A percentile compares a stretch with the other conserved stretches of the same genome.
Conservation (phyloP, 1,140 invertebrate genomes). For the Papilio polytes region DNA sequence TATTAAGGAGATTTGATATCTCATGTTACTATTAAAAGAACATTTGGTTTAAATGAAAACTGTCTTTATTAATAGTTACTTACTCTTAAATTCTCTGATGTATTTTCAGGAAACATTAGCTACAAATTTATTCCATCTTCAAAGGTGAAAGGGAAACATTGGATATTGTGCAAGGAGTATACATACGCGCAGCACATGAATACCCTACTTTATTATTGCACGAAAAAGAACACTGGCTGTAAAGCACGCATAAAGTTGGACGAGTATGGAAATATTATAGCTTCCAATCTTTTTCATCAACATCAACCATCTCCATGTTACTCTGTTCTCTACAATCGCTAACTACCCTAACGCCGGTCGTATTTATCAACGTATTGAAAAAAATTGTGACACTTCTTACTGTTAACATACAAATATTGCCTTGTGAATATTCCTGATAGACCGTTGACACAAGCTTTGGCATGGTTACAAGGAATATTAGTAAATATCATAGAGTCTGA, state of each 20-base stretch:
- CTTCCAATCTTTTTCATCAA: conserved; percentile 41
- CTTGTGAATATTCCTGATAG: too few relatives aligned
- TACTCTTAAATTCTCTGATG: not conserved
- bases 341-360: too few relatives aligned
- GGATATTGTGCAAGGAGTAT: conserved; percentile 55
- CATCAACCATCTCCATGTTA: conserved; percentile 52
- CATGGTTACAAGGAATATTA: too few relatives aligned
- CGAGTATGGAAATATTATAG: conserved; percentile 41
- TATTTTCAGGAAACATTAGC: not conserved
- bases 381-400: too few relatives aligned
- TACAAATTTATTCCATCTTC: conserved; percentile 30
- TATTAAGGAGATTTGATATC: too few relatives aligned
- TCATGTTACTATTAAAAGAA: too few relatives aligned
- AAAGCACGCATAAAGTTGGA: conserved; percentile 57
- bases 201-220: conserved; percentile 58
- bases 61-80: not conserved
- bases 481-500: too few relatives aligned
- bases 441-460: too few relatives aligned
- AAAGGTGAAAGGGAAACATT: conserved; percentile 44
- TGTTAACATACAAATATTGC: too few relatives aligned
- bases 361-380: too few relatives aligned
- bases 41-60: too few relatives aligned
- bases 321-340: too few relatives aligned
- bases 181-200: conserved; percentile 55
- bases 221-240: conserved; percentile 61